phyloP scores from a whole-genome alignment of 2,797 vertebrate species.

The Streptopelia turtur region DNA sequence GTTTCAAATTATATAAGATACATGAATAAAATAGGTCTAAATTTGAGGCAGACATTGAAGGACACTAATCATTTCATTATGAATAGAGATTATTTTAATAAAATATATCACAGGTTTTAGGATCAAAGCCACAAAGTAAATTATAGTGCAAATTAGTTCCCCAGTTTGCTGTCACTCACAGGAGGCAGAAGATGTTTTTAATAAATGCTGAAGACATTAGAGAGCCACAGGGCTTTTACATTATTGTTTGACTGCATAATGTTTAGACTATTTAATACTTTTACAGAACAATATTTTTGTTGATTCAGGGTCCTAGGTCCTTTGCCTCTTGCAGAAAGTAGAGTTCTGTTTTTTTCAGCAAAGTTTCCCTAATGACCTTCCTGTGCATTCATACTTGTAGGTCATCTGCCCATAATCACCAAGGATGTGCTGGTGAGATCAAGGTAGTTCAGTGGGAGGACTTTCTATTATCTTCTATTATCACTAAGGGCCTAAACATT shows the following conservation, averaged over 20 bases:
- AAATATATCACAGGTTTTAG: not conserved
- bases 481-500: not conserved
- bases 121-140: slow-evolving; percentile 21
- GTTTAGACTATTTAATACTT: not conserved
- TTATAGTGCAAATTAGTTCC: slow-evolving; percentile 3
- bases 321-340: not conserved
- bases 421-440: not conserved
- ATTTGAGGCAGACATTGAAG: not conserved
- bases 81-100: not conserved
- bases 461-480: not conserved
- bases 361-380: not conserved
- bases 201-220: not conserved
- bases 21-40: not conserved
- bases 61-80: slow-evolving; percentile 16
- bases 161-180: not conserved
- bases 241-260: not conserved
- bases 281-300: not conserved
- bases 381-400: not conserved
- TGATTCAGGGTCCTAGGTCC: not conserved
- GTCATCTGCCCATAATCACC: not conserved
- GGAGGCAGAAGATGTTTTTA: not conserved
- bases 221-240: not conserved
- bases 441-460: not conserved
- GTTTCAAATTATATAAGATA: slow-evolving; percentile 13
- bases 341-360: not conserved